Evolutionary conservation across 2,113 vertebrate species (phyloP), one percentile per base, ranked within the genome.

Genomic region (Thalassoma bifasciatum): DNA sequence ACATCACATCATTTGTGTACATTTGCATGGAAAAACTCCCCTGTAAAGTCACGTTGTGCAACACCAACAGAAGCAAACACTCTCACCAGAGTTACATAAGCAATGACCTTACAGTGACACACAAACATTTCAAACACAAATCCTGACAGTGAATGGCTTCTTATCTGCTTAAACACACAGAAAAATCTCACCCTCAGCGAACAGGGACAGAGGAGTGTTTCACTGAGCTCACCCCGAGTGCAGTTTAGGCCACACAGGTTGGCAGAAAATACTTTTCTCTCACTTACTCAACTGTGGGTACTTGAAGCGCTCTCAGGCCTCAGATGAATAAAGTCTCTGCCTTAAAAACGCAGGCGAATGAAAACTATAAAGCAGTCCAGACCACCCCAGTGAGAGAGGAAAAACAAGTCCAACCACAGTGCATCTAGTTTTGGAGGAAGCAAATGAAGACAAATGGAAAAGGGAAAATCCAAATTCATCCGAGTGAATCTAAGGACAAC

Each of bases 201-300:
- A 44, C 61, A n/a, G 65, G 24, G 8, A 61, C 7, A n/a, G 40
- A 42, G 37, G 49, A 62, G 37, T 50, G 51, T 50, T 56, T 52
- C n/a, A 59, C 49, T 72, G 58, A 77, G 61, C 51, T 72, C 60
- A 65, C 46, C 14, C 30, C 6, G 0, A 53, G 56, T 26, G 14
- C 26, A 65, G 44, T 70, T 63, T 63, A 21, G 21, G 53, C 61
- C 57, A 6, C 58, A 51, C 72, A 61, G 47, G 47, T 50, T 73
- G 84, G 64, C 69, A 4, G 37, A 17, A 30, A 36, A 65, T 51
- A 65, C 4, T 13, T n/a, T 65, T 70, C 30, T 80, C 63, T 80
- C 60, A 83, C 84, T 61, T 46, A 83, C 71, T 87, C 63, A 59
- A 66, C 58, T 30, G 36, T 1, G 11, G 36, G 2, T 24, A 56